These are phyloP conservation scores for Scatophagus argus DNA, from an alignment of 2,113 vertebrate genomes.

Conservation along the genomic window DNA sequence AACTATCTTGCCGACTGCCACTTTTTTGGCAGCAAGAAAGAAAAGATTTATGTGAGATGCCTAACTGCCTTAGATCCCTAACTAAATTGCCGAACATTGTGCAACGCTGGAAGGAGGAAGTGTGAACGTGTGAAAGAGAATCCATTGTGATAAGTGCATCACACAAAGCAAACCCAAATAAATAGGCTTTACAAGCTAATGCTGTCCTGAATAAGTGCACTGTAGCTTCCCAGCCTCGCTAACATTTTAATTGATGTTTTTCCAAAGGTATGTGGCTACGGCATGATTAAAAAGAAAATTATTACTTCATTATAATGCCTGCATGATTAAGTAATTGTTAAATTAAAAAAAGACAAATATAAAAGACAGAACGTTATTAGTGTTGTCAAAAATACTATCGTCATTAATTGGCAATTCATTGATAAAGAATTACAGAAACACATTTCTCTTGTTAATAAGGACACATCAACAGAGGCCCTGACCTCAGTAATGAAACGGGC, in stretches of 20 bases:
- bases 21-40: slow-evolving; percentile 25
- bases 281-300: slow-evolving; percentile 12
- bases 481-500: slow-evolving; percentile 75
- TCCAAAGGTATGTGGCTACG: neutral
- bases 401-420: slow-evolving; percentile 60
- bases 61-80: neutral
- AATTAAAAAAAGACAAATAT: slow-evolving; percentile 16
- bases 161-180: slow-evolving; percentile 20
- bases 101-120: neutral
- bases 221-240: neutral
- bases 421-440: slow-evolving; percentile 39
- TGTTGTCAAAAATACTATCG: slow-evolving; percentile 47
- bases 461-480: slow-evolving; percentile 60
- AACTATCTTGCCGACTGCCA: neutral
- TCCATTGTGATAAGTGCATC: slow-evolving; percentile 10
- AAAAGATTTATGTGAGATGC: neutral
- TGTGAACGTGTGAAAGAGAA: slow-evolving; percentile 23
- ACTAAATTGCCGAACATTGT: slow-evolving; percentile 10
- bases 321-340: slow-evolving; percentile 26
- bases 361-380: slow-evolving; percentile 44
- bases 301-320: slow-evolving; percentile 19
- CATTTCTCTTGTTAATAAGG: slow-evolving; percentile 77
- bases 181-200: neutral
- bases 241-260: slow-evolving; percentile 33
- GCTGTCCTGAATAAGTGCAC: neutral